Base-by-base conservation (phyloP, 2,888 invertebrate genomes). In the Dione vanillae region DNA sequence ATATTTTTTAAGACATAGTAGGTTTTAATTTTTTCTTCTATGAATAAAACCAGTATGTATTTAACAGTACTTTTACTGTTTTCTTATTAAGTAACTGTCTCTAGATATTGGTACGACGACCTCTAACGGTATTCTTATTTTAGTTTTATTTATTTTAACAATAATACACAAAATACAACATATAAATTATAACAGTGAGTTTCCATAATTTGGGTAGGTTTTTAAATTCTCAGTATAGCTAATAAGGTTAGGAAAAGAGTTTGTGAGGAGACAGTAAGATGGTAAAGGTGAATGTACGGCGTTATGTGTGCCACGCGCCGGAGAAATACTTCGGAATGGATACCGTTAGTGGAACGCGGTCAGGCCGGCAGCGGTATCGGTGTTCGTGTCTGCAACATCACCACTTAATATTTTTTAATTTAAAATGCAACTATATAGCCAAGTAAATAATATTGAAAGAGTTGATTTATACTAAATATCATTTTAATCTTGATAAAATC, bases 271-370 rank as follows among this genome's bases (percentile, higher is more conserved):
- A 85, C 85, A 84, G 83, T 79, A 83, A 89, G 89, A 90, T 89
- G 86, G 86, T 78, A 79, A 88, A 92, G 93, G 93, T 93, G 93
- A 93, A 93, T 86, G 93, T 85, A 92, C 93, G 89, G 89, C 90
- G 87, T 87, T 80, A 92, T 92, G 91, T 92, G 92, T 92, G 92
- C 90, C 93, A 91, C 88, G 86, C 85, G 89, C 85, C 87, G 84
- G 88, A 91, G 91, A 92, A 91, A 92, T 87, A 89, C 91, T 91
- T 90, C 90, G 88, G 87, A 88, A 85, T 87, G 87, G 86, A 84
- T 92, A 93, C 92, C 92, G 92, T 93, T 93, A 93, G 84, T 85
- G 90, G 90, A 92, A 90, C 91, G 92, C 92, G 92, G 92, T 92
- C 92, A 92, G 87, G 88, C 88, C 84, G 80, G 85, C 90, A 87